Conservation (phyloP, 2,888 invertebrate species). For the Fabriciana adippe region DNA sequence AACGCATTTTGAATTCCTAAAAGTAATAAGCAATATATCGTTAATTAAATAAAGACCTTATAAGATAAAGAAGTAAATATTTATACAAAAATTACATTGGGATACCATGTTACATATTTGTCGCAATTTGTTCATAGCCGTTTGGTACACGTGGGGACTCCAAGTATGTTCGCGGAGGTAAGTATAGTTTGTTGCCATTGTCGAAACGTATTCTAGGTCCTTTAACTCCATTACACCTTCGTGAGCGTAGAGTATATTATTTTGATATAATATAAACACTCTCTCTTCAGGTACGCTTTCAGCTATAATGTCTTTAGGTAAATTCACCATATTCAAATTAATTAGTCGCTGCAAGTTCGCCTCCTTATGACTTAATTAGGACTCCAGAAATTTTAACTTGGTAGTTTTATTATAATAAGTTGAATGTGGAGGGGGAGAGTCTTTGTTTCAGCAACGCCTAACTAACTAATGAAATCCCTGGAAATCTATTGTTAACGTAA, state of each 20-base stretch:
- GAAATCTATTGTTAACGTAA: conserved; percentile 14
- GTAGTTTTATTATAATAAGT: conserved; percentile 3
- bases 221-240: background rate
- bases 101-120: too few relatives aligned
- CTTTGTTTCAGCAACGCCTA: conserved; percentile 5
- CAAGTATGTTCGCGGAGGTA: too few relatives aligned
- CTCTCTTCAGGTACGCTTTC: conserved; percentile 39
- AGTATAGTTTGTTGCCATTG: too few relatives aligned
- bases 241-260: background rate
- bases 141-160: too few relatives aligned
- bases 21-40: background rate
- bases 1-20: conserved; percentile 25
- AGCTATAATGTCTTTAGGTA: conserved; percentile 1
- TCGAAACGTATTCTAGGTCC: background rate
- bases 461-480: conserved; percentile 20
- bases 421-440: background rate
- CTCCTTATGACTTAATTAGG: background rate
- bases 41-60: too few relatives aligned
- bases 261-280: background rate
- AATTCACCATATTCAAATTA: conserved; percentile 20
- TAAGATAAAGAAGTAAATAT: too few relatives aligned
- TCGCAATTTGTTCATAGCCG: too few relatives aligned
- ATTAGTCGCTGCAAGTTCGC: background rate
- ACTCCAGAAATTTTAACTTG: background rate
- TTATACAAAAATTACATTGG: too few relatives aligned